Conservation (phyloP, 2,113 vertebrate genomes). For the Pterophyllum scalare region DNA sequence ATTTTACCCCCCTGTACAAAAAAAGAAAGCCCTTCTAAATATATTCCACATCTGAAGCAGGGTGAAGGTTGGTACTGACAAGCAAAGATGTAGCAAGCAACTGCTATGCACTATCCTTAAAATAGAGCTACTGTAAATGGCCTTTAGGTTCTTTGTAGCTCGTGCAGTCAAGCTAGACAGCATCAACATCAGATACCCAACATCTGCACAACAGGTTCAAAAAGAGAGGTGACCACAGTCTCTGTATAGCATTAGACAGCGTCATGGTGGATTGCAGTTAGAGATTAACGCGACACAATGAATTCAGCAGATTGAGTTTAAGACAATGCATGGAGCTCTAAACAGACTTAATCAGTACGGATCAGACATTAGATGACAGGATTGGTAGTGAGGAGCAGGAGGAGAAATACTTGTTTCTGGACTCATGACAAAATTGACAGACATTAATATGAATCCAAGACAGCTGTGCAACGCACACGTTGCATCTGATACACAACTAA, state of each 20-base stretch:
- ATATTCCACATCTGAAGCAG: constrained; percentile 14
- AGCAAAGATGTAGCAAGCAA: constrained; percentile 42
- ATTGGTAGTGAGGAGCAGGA: not conserved
- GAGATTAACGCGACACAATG: constrained; percentile 25
- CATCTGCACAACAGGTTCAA: constrained; percentile 19
- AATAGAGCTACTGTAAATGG: constrained; percentile 48
- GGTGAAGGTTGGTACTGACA: constrained; percentile 48
- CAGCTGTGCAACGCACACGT: not conserved
- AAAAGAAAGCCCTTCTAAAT: constrained; percentile 34
- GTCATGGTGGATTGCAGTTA: not conserved
- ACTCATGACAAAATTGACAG: not conserved
- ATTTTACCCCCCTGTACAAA: not conserved
- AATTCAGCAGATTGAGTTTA: not conserved
- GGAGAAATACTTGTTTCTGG: constrained; percentile 21
- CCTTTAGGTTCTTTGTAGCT: constrained; percentile 14
- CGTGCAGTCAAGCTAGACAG: constrained; percentile 9
- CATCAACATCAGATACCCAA: constrained; percentile 34
- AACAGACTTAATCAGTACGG: not conserved
- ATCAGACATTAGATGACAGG: not conserved
- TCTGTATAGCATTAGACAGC: constrained; percentile 19
- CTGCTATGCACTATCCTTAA: constrained; percentile 35
- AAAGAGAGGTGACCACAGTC: constrained; percentile 37
- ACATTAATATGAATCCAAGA: not conserved
- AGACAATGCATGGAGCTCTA: not conserved
- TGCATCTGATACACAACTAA: not conserved